Evolutionary conservation across 2,888 invertebrate species (phyloP).

Genomic region (Temnothorax ravouxi): DNA sequence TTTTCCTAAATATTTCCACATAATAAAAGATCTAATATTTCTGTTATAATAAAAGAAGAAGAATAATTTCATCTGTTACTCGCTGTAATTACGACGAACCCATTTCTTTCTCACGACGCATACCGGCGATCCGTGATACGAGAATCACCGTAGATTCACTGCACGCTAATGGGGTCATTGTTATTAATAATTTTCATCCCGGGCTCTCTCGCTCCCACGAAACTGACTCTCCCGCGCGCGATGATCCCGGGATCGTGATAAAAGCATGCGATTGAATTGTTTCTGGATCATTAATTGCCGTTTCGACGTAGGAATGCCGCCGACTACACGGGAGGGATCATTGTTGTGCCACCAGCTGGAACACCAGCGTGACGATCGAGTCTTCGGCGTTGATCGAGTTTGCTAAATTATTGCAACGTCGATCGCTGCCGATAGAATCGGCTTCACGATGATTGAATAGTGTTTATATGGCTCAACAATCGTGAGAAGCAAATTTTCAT

Average conservation of each 20-base stretch:
- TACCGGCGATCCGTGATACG: conserved; percentile 20
- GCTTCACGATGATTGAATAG: background rate
- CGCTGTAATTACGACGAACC: background rate
- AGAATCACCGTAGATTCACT: conserved; percentile 22
- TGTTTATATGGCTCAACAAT: background rate
- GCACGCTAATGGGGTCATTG: conserved; percentile 59
- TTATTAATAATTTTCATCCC: conserved; percentile 64
- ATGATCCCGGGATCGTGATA: conserved; percentile 54
- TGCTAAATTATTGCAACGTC: conserved; percentile 13
- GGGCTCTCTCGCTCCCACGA: conserved; percentile 38
- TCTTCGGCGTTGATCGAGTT: background rate
- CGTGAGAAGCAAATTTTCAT: background rate
- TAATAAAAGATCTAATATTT: conserved; percentile 16
- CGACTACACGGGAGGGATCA: conserved; percentile 14
- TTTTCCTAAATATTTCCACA: conserved; percentile 9
- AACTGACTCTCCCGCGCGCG: conserved; percentile 31
- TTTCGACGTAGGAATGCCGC: conserved; percentile 21
- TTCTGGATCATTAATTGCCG: conserved; percentile 61
- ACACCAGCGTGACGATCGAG: conserved; percentile 13
- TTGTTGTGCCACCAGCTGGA: conserved; percentile 31
- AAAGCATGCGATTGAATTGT: conserved; percentile 48
- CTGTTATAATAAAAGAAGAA: background rate
- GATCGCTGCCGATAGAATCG: background rate
- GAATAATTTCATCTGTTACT: background rate
- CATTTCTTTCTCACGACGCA: conserved; percentile 39